A percentile compares a stretch with the other conserved stretches of the same genome.
Conservation (phyloP, 2,888 invertebrate genomes). For the Eupithecia centaureata region DNA sequence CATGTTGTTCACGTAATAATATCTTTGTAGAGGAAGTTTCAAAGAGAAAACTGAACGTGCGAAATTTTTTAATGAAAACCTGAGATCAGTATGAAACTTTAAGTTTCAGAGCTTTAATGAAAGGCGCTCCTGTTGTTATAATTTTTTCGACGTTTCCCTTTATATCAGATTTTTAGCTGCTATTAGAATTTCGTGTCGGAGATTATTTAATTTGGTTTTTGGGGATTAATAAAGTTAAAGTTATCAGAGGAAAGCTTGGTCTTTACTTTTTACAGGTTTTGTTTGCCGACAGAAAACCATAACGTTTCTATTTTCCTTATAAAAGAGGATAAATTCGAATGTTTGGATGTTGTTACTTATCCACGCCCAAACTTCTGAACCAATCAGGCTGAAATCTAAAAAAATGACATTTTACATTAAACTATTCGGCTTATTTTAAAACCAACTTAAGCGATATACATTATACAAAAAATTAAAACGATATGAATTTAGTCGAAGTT, state of each 20-base stretch:
- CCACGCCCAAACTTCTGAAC: not conserved
- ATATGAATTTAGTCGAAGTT: too few species aligned
- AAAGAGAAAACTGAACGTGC: slow-evolving; percentile 26
- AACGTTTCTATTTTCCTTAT: too few species aligned
- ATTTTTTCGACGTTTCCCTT: not conserved
- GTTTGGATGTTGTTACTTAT: not conserved
- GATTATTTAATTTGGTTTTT: not conserved
- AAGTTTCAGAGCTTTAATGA: slow-evolving; percentile 25
- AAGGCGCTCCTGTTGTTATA: slow-evolving; percentile 10
- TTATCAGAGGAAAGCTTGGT: too few species aligned
- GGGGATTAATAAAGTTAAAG: too few species aligned
- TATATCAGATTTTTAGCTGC: not conserved
- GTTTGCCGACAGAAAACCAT: too few species aligned
- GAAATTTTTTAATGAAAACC: slow-evolving; percentile 34
- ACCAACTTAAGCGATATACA: too few species aligned
- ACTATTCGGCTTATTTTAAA: too few species aligned
- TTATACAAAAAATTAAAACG: too few species aligned
- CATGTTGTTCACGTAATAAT: not conserved
- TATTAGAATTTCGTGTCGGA: not conserved
- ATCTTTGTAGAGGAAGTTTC: slow-evolving; percentile 17
- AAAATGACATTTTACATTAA: not conserved
- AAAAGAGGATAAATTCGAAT: not conserved
- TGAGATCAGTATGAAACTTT: slow-evolving; percentile 12
- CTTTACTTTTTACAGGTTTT: too few species aligned
- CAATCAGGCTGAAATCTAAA: not conserved